Conservation (phyloP, 2,797 vertebrate species). For the Moxostoma hubbsi region DNA sequence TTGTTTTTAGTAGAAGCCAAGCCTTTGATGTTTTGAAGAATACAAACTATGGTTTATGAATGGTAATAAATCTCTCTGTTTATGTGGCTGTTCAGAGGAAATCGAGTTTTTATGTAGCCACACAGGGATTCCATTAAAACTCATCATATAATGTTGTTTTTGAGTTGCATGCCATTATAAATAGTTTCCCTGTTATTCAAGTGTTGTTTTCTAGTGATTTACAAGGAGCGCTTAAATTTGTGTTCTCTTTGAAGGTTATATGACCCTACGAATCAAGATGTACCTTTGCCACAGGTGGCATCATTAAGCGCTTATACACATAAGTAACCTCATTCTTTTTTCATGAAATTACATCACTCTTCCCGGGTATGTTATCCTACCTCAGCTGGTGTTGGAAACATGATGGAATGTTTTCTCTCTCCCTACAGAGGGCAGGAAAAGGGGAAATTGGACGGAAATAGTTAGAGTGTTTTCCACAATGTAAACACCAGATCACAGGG, state of each 20-base stretch:
- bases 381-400: conserved; percentile 66
- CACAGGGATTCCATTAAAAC: conserved; percentile 54
- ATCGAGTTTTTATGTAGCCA: conserved; percentile 33
- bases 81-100: conserved; percentile 34
- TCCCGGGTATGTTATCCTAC: conserved; percentile 67
- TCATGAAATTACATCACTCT: conserved; percentile 75
- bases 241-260: conserved; percentile 32
- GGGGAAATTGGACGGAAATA: conserved; percentile 72
- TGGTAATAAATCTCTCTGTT: conserved; percentile 37
- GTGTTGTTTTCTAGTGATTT: conserved; percentile 70
- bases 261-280: conserved; percentile 12
- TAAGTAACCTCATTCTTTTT: conserved; percentile 72
- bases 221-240: conserved; percentile 67
- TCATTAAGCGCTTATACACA: conserved; percentile 71
- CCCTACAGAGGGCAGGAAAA: conserved; percentile 43
- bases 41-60: conserved; percentile 22
- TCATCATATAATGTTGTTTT: conserved; percentile 61
- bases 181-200: conserved; percentile 69
- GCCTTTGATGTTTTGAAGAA: conserved; percentile 34
- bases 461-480: conserved; percentile 75
- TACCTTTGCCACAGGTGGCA: conserved; percentile 71
- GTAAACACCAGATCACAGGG: conserved; percentile 74
- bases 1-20: conserved; percentile 13
- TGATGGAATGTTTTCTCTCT: conserved; percentile 53
- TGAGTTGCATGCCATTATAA: conserved; percentile 65